These are phyloP conservation scores for Drosophila quinaria DNA, from an alignment of 2,888 invertebrate species.

Conservation along the genomic window DNA sequence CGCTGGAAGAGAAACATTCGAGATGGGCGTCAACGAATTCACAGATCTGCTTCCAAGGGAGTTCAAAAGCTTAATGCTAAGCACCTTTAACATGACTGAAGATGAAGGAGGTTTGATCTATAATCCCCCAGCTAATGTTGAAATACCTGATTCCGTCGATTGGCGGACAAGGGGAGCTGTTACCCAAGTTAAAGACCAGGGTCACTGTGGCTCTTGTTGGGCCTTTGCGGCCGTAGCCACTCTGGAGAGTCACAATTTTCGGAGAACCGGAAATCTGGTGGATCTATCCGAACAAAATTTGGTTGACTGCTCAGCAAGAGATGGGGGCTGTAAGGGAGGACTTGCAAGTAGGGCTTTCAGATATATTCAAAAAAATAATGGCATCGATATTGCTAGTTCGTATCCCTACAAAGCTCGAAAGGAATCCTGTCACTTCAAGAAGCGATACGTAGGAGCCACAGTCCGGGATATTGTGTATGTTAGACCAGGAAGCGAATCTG, in stretches of 20 bases:
- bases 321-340: slow-evolving; percentile 93
- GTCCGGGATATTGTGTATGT: slow-evolving; percentile 92
- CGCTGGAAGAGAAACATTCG: slow-evolving; percentile 88
- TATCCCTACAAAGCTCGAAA: slow-evolving; percentile 94
- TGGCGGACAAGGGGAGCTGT: slow-evolving; percentile 94
- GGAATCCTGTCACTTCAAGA: slow-evolving; percentile 89
- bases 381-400: slow-evolving; percentile 93
- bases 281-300: slow-evolving; percentile 96
- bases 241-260: slow-evolving; percentile 94
- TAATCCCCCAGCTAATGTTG: slow-evolving; percentile 87
- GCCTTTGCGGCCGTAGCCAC: slow-evolving; percentile 96
- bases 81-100: slow-evolving; percentile 17
- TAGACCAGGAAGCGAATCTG: slow-evolving; percentile 89
- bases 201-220: slow-evolving; percentile 95
- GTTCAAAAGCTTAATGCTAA: slow-evolving; percentile 87
- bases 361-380: slow-evolving; percentile 92
- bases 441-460: slow-evolving; percentile 89
- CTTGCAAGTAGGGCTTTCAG: slow-evolving; percentile 91
- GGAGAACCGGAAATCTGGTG: slow-evolving; percentile 90
- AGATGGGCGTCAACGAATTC: slow-evolving; percentile 92
- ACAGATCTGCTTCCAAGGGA: slow-evolving; percentile 94
- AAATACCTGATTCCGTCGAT: slow-evolving; percentile 90
- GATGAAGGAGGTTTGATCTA: slow-evolving; percentile 60
- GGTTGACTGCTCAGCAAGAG: slow-evolving; percentile 91
- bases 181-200: slow-evolving; percentile 95